Conservation (phyloP, 2,888 invertebrate species). For the Malthinus seriepunctatus region DNA sequence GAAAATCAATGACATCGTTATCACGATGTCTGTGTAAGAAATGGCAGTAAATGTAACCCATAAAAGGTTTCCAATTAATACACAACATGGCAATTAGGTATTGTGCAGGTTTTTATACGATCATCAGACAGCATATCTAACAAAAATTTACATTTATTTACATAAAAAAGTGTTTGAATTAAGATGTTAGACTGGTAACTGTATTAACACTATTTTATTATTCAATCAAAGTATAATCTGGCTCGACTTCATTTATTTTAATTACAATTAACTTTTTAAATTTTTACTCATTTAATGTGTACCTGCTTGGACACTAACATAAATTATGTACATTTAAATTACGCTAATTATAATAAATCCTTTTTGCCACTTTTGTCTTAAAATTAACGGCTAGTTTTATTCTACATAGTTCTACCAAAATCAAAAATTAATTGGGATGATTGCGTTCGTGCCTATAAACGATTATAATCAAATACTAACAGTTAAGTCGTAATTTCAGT, state of each 20-base stretch:
- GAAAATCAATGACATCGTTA: background rate
- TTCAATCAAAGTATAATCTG: slow-evolving; percentile 38
- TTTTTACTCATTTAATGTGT: slow-evolving; percentile 25
- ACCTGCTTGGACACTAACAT: slow-evolving; percentile 19
- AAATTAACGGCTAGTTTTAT: no score
- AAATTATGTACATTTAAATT: slow-evolving; percentile 9
- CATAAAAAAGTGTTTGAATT: slow-evolving; percentile 45
- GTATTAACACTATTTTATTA: slow-evolving; percentile 43
- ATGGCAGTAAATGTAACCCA: slow-evolving; percentile 22
- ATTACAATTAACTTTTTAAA: slow-evolving; percentile 30
- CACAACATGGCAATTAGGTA: slow-evolving; percentile 44
- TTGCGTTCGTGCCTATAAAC: no score
- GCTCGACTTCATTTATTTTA: slow-evolving; percentile 29
- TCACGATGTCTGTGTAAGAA: slow-evolving; percentile 14
- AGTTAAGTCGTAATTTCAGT: no score
- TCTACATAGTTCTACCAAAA: no score
- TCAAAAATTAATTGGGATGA: no score
- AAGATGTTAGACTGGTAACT: slow-evolving; percentile 40
- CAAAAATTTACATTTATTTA: slow-evolving; percentile 51
- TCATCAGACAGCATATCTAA: slow-evolving; percentile 46
- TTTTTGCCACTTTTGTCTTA: no score
- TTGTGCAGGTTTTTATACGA: slow-evolving; percentile 44
- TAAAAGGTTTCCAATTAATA: slow-evolving; percentile 34
- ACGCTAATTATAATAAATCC: slow-evolving; percentile 21
- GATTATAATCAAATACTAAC: no score